Evolutionary conservation across 2,797 vertebrate species (phyloP).

Genomic region (Mus spretus): DNA sequence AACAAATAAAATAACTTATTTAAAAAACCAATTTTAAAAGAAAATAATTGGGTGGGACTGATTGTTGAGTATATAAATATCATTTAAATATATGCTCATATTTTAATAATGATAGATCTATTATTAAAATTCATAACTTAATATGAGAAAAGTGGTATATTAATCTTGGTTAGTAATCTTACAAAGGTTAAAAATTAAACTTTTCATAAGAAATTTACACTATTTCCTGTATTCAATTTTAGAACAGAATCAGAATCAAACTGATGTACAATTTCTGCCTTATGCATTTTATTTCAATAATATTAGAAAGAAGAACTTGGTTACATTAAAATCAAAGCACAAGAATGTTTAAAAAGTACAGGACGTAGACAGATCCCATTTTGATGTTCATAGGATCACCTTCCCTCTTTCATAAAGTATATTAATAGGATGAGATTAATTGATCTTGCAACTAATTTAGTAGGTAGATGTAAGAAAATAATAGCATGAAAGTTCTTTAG

Average conservation of each 20-base stretch:
- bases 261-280: neutral
- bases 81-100: neutral
- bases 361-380: neutral
- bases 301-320: neutral
- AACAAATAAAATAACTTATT: neutral
- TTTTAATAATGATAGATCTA: neutral
- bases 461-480: neutral
- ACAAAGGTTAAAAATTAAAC: neutral
- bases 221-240: neutral
- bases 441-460: slow-evolving; percentile 7
- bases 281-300: slow-evolving; percentile 18
- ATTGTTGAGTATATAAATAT: neutral
- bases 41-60: neutral
- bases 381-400: neutral
- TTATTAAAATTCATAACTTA: neutral
- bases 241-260: neutral
- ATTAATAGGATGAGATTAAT: too few relatives aligned
- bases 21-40: neutral
- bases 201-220: neutral
- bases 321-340: slow-evolving; percentile 34
- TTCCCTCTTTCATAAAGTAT: neutral
- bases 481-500: neutral
- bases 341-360: neutral
- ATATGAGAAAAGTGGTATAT: neutral
- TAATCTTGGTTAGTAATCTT: neutral